Evolutionary conservation across 2,797 vertebrate genomes (phyloP), one percentile per base, ranked within the genome.

Genomic region (Leuciscus waleckii): DNA sequence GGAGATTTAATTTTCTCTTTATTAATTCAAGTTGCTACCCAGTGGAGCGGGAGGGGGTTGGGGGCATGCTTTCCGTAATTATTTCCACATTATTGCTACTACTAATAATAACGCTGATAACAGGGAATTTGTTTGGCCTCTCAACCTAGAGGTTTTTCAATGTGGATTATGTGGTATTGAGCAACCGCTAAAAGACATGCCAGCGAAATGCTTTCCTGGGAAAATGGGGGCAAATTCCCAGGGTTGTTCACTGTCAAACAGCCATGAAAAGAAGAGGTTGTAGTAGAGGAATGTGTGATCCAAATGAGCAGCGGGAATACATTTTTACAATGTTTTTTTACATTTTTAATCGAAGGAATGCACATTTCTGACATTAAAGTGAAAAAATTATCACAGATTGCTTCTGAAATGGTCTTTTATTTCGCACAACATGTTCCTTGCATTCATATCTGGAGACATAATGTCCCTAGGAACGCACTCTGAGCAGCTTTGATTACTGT

Each of bases 31-130:
- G 90, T 88, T 87, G 85, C 82, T 87, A 79, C 75, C 69, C 82
- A 81, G 80, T 84, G 79, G 83, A 88, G 89, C 86, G 23, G 67
- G 8, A 82, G 74, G 35, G n/a, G 21, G n/a, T 84, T 46, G 35
- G 76, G 63, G 54, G 32, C 80, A 41, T 75, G 69, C 85, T 83
- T 82, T 84, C 87, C 87, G 83, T 91, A 92, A 94, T 93, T 92
- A 92, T 88, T 87, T 78, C 77, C 90, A 88, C 87, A 87, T 94
- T 92, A 93, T 92, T 92, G 90, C 89, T 89, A 91, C 90, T 91
- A 89, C 91, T 92, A 89, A 91, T 92, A 90, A 91, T 91, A 92
- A 90, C 86, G 89, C 90, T 92, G 91, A 90, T 86, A 90, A 89
- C 87, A 89, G 77, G 87, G 88, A 89, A 89, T 90, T 91, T 86